Base-by-base conservation (phyloP, 2,797 vertebrate genomes). In the Tauraco hartlaubi region DNA sequence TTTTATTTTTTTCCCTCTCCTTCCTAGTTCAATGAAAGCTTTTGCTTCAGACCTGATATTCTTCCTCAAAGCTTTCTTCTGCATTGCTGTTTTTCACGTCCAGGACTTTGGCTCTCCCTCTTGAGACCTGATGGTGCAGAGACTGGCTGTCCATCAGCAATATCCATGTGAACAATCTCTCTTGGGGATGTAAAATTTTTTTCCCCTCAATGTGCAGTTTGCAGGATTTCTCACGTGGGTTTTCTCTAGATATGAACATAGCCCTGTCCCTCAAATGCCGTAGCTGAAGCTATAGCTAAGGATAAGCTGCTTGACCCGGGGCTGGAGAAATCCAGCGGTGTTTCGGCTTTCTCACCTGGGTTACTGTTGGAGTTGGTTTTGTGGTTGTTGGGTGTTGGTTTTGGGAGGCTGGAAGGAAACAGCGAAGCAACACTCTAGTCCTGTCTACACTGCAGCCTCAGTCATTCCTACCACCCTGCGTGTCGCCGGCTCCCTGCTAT, bases 161-260 rank as follows among this genome's bases (percentile, higher is more conserved):
- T 7, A 6, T 6, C 16, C 7, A 7, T 0, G 0, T 33, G 28
- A 37, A 21, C 9, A 7, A 13, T 19, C 10, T 10, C 15, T n/a
- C 0, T 5, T 21, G 37, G n/a, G 80, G 88, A 44, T 21, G 6
- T 0, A 1, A 0, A 39, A 18, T 2, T 43, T 3, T 21, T 25
- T 25, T 56, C 17, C 33, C 33, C 16, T 31, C 15, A 9, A 5
- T 0, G 1, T 21, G 17, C 6, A 2, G 2, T 21, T 41, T 52
- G n/a, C 11, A 54, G 43, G 54, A 9, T 13, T 49, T 56, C 4
- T 71, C 23, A 0, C 1, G n/a, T 22, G 16, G 33, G 6, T 48
- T 39, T 31, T 48, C 15, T 10, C 2, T 5, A n/a, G 59, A 28
- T 64, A 49, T 16, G 35, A 76, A 14, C 3, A 0, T 4, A 46